A percentile compares a stretch with the other conserved stretches of the same genome.
These are phyloP conservation scores for Drosophila hamatofila DNA, from an alignment of 2,888 invertebrate species.

Conservation along the genomic window DNA sequence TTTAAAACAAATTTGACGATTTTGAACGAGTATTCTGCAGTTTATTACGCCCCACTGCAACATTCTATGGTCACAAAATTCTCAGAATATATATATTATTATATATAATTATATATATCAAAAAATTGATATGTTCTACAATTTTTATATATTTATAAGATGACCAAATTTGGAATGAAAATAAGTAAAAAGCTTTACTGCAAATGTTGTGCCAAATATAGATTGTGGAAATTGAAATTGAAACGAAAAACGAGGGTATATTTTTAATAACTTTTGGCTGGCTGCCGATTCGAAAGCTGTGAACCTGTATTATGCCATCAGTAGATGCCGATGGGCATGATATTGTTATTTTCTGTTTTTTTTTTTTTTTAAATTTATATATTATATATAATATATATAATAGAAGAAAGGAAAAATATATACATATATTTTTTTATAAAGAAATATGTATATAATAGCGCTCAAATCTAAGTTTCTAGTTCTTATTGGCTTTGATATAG, in stretches of 20 bases:
- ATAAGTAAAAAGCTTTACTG: conserved; percentile 2
- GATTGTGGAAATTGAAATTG: conserved; percentile 3
- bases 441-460: not conserved
- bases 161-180: conserved; percentile 7
- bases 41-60: not conserved
- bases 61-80: not conserved
- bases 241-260: conserved; percentile 5
- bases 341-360: not conserved
- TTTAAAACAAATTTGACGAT: not conserved
- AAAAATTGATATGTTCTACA: not conserved
- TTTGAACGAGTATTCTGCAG: not conserved
- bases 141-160: not conserved
- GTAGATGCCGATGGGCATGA: not conserved
- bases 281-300: conserved; percentile 1
- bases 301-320: conserved; percentile 1
- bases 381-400: not conserved
- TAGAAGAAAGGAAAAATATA: not conserved
- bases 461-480: not conserved
- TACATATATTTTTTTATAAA: not conserved
- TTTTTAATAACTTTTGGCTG: conserved; percentile 11
- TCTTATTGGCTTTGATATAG: not conserved
- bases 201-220: conserved; percentile 6
- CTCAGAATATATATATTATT: not conserved
- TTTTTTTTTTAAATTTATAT: not conserved
- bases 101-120: not conserved